These are phyloP conservation scores for Ptychoptera contaminata DNA, from an alignment of 2,888 invertebrate genomes.

Conservation along the genomic window DNA sequence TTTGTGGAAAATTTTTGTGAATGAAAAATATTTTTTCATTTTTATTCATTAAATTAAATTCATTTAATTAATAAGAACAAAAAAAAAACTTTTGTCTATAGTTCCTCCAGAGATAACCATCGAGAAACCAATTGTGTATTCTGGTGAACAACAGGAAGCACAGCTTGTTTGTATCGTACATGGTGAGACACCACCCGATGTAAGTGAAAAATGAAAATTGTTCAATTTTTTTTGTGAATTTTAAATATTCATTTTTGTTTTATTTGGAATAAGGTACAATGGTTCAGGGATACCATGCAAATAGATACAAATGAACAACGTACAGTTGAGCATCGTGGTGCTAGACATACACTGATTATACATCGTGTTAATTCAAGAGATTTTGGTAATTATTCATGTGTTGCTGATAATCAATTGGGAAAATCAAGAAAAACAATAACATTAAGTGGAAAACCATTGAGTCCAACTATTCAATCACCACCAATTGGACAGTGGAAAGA, in stretches of 20 bases:
- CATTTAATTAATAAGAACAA: too few relatives aligned
- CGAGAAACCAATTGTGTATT: slow-evolving; percentile 38
- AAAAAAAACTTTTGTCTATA: neutral
- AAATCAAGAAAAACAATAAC: slow-evolving; percentile 46
- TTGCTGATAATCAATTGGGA: slow-evolving; percentile 51
- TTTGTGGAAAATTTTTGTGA: too few relatives aligned
- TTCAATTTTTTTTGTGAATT: too few relatives aligned
- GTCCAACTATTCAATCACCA: slow-evolving; percentile 46
- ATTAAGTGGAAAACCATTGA: slow-evolving; percentile 49
- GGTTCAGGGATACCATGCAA: slow-evolving; percentile 52
- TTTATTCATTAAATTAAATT: too few relatives aligned
- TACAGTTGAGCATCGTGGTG: slow-evolving; percentile 49
- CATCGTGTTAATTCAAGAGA: slow-evolving; percentile 49
- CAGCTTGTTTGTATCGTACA: slow-evolving; percentile 42
- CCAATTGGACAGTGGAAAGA: slow-evolving; percentile 40
- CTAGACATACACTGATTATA: slow-evolving; percentile 48
- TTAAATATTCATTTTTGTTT: too few relatives aligned
- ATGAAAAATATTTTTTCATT: too few relatives aligned
- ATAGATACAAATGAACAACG: slow-evolving; percentile 48
- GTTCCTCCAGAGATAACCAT: slow-evolving; percentile 16
- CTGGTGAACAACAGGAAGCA: slow-evolving; percentile 40
- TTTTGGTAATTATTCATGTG: slow-evolving; percentile 55
- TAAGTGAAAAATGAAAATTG: slow-evolving; percentile 12
- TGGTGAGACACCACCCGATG: slow-evolving; percentile 40
- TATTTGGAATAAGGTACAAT: slow-evolving; percentile 32